Conservation (phyloP, 2,888 invertebrate species). For the Byasa hedistus region DNA sequence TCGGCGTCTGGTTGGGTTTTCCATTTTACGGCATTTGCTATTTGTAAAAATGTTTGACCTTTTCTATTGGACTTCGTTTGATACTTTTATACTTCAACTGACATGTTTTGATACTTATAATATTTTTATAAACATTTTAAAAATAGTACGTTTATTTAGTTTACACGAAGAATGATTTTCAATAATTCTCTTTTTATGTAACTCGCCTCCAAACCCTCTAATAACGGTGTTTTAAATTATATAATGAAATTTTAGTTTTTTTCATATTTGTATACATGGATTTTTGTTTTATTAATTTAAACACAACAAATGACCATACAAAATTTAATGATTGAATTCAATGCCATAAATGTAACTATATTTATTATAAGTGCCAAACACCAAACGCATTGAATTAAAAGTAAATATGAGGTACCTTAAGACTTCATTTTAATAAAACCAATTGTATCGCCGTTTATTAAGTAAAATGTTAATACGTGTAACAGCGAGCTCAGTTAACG, state of each 20-base stretch:
- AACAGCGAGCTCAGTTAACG: neutral
- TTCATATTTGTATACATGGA: no score
- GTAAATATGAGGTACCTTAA: neutral
- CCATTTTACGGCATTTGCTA: conserved; percentile 7
- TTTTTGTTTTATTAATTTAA: no score
- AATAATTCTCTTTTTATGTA: no score
- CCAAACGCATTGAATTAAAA: neutral
- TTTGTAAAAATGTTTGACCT: conserved; percentile 9
- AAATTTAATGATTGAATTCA: no score
- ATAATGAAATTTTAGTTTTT: no score
- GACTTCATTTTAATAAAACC: neutral
- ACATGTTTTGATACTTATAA: neutral
- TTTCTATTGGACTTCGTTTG: conserved; percentile 3
- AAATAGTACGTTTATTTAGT: no score
- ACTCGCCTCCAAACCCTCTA: no score
- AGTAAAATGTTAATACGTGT: conserved; percentile 1
- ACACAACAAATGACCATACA: no score
- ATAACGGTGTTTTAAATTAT: no score
- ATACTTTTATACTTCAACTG: neutral
- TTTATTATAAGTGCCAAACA: no score
- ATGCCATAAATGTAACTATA: no score
- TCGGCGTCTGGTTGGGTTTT: conserved; percentile 8
- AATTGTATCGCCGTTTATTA: neutral
- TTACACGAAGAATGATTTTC: no score
- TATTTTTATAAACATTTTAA: neutral